Evolutionary conservation across 2,888 invertebrate genomes (phyloP), one percentile per base, ranked within the genome.

Genomic region (Dioctria rufipes): DNA sequence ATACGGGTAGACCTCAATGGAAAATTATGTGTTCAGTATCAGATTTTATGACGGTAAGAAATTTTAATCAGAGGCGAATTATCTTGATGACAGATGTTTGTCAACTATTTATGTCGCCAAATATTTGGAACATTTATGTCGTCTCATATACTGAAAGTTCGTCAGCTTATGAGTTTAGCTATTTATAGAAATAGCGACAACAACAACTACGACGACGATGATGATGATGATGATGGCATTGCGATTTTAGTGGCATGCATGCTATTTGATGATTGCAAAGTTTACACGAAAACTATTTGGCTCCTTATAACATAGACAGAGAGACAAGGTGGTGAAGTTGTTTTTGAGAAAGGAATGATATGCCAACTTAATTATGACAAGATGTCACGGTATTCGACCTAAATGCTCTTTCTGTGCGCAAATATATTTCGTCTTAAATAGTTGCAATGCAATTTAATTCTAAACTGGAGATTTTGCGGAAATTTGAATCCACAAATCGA

Each of bases 31-130:
- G 42, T 11, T 73, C 58, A 58, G 60, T 73, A 58, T 73, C 73
- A 73, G 73, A 42, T 54, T 73, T 73, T 73, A 73, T 73, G 58
- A 73, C 6, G 58, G 42, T 39, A 73, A 73, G 73, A 73, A 60
- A 73, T 73, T 73, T 73, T 73, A 58, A 73, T 73, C 11, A 73
- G 60, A n/a, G 43, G 42, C 60, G 9, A 73, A 73, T 58, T 73
- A 40, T 13, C 39, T 11, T 40, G 8, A 61, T 61, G 66, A 66
- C 66, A 66, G 43, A 66, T 66, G 40, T 42, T 60, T 42, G 60
- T 42, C 73, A 60, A 60, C 43, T 73, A 73, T 73, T 73, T 58
- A 58, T 73, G 58, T 73, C 73, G 60, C 58, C 73, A 58, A 73
- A 73, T 73, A 73, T 73, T 73, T 73, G 40, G 60, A 73, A 42